Evolutionary conservation across 2,888 invertebrate species (phyloP), one percentile per base, ranked within the genome.

Genomic region (Tenthredo amoena): DNA sequence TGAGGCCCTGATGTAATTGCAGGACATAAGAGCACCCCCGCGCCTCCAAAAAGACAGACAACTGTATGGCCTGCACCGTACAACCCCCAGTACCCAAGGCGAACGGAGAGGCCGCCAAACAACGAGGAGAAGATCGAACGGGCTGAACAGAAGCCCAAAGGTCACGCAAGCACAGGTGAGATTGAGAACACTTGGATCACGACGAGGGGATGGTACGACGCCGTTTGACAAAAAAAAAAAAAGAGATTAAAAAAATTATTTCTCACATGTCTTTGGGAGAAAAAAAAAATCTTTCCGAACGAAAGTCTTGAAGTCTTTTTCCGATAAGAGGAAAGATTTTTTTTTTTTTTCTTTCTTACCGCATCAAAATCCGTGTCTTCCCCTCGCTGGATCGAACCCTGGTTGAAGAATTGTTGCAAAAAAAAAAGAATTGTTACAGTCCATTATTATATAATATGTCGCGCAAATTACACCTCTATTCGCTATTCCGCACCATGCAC

Each of bases 401-500:
- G 72, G 21, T 74, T 21, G 21, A 43, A 74, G 21, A 26, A 43
- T 43, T 43, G 10, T 43, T 43, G n/a, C 21, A n/a, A 2, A 18
- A 55, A 55, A 21, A 21, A 58, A 62, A 62, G 12, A 62, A 62
- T 12, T 26, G 3, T 62, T 21, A 37, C n/a, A n/a, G 37, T 3
- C 18, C 37, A 55, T 47, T 47, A 7, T 18, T 31, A 21, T 47
- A 55, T 34, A 4, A 55, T 34, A 31, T 31, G 50, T 18, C 34
- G 76, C 34, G 37, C 81, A 58, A 40, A 55, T 55, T 81, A 79
- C 81, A 58, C 62, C 21, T 81, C 40, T 81, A 12, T 40, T 71
- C 89, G 89, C 92, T 92, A 91, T 91, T 92, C 92, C 91, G 92
- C 92, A 92, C 91, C 92, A 91, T 92, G 92, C 92, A 92, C 90